Percentiles rank a stretch among this genome's conserved stretches.
Evolutionary conservation across 2,888 invertebrate genomes (phyloP).

Genomic region (Neria commutata): DNA sequence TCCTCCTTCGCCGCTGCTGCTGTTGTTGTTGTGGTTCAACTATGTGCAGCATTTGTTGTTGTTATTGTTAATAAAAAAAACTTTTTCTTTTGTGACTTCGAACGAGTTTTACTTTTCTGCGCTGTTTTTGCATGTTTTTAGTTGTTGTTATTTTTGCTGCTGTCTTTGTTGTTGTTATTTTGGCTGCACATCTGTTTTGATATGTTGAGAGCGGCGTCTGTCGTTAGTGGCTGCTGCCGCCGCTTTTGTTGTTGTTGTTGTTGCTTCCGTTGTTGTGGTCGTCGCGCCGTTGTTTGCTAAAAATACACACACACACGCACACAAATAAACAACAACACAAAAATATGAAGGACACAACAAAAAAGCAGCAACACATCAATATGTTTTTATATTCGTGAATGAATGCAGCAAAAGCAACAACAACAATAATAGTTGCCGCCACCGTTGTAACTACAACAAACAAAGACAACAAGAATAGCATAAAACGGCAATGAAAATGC

Average conservation of each 20-base stretch:
- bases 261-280: neutral
- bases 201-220: slow-evolving; percentile 22
- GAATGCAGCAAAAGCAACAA: neutral
- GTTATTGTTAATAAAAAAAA: too few species aligned
- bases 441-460: too few species aligned
- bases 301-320: slow-evolving; percentile 2
- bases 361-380: neutral
- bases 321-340: slow-evolving; percentile 9
- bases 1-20: neutral
- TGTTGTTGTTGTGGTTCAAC: slow-evolving; percentile 4
- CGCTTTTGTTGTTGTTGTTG: neutral
- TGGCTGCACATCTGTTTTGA: slow-evolving; percentile 49
- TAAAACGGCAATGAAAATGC: too few species aligned
- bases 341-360: neutral
- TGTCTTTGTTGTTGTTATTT: slow-evolving; percentile 17
- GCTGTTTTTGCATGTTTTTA: slow-evolving; percentile 17
- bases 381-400: slow-evolving; percentile 6
- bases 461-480: neutral
- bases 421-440: too few species aligned
- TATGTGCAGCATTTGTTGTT: slow-evolving; percentile 39
- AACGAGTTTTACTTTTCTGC: neutral
- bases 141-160: slow-evolving; percentile 17
- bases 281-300: slow-evolving; percentile 16
- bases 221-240: slow-evolving; percentile 4
- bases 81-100: neutral